Percentiles rank a stretch among this genome's conserved stretches.
Evolutionary conservation across 2,888 invertebrate species (phyloP).

Genomic region (Eupithecia insigniata): DNA sequence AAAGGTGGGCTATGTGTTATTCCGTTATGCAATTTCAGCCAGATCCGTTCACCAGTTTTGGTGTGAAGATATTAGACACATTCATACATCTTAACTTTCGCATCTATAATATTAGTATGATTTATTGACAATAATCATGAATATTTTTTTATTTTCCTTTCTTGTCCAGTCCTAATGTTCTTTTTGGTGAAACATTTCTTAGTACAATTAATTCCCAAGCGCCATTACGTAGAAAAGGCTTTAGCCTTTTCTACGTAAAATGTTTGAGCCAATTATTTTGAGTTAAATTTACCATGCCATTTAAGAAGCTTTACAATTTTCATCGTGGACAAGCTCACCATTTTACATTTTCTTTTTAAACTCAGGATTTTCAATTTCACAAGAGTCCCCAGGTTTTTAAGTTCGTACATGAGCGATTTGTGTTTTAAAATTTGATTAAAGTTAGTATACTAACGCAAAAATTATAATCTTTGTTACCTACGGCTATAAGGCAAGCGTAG

Average conservation of each 20-base stretch:
- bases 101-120: background rate
- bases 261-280: slow-evolving; percentile 3
- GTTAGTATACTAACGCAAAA: background rate
- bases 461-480: background rate
- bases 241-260: background rate
- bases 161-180: background rate
- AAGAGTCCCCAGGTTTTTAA: background rate
- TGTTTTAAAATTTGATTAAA: background rate
- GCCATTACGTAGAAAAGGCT: no score
- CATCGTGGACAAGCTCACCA: background rate
- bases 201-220: background rate
- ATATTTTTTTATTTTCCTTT: background rate
- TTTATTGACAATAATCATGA: background rate
- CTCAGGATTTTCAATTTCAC: background rate
- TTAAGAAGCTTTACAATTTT: slow-evolving; percentile 7
- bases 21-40: background rate
- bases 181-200: background rate
- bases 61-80: background rate
- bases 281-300: background rate
- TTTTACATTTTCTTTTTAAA: background rate
- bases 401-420: background rate
- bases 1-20: background rate
- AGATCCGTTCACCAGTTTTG: background rate
- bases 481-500: background rate
- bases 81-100: background rate